Conservation (phyloP, 2,113 vertebrate genomes). For the Oncorhynchus gorbuscha region DNA sequence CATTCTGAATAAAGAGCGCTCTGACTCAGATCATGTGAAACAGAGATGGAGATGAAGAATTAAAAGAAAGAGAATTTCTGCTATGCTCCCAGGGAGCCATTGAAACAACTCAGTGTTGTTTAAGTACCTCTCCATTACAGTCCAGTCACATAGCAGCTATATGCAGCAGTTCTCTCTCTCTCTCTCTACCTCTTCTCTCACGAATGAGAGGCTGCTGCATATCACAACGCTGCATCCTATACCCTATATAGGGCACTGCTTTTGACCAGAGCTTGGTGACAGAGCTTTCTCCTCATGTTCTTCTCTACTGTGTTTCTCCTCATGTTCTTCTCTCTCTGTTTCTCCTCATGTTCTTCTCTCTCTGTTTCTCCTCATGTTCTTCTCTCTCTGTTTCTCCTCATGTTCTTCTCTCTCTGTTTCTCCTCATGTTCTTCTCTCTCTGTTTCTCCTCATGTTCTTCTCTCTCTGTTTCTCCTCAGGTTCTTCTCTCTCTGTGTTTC, state of each 20-base stretch:
- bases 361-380: too few species aligned
- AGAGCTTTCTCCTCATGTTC: not conserved
- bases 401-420: too few species aligned
- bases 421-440: too few species aligned
- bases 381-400: too few species aligned
- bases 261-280: not conserved
- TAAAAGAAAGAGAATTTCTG: not conserved
- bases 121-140: not conserved
- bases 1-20: constrained; percentile 29
- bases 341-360: too few species aligned
- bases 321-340: too few species aligned
- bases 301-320: too few species aligned
- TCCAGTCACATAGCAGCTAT: constrained; percentile 12
- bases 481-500: too few species aligned
- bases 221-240: too few species aligned
- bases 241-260: too few species aligned
- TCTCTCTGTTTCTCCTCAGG: fast-evolving
- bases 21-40: too few species aligned
- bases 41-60: not conserved
- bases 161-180: not conserved
- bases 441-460: too few species aligned
- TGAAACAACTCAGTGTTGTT: constrained; percentile 6
- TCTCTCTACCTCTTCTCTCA: not conserved
- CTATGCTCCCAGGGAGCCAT: not conserved
- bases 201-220: not conserved